Percentiles rank a stretch among this genome's conserved stretches.
Evolutionary conservation across 2,113 vertebrate species (phyloP).

Genomic region (Zosterops japonicus): DNA sequence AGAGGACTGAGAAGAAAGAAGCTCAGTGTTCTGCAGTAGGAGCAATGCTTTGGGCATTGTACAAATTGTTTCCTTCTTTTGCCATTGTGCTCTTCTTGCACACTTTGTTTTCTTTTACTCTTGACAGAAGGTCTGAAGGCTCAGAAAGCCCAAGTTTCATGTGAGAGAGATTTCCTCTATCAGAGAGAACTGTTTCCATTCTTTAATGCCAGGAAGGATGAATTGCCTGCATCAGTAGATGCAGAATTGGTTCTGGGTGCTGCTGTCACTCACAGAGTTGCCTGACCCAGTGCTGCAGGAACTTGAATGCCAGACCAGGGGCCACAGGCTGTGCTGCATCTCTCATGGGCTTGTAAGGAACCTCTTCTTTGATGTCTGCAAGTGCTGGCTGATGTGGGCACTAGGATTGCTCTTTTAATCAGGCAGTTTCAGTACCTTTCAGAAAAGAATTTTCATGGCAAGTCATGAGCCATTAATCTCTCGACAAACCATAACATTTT

Average conservation of each 20-base stretch:
- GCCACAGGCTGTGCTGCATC: not conserved
- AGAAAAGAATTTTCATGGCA: constrained; percentile 39
- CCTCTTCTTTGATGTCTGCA: not conserved
- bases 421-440: not conserved
- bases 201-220: not conserved
- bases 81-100: not conserved
- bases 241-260: not conserved
- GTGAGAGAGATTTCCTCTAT: not conserved
- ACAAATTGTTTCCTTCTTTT: not conserved
- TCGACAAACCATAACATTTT: not conserved
- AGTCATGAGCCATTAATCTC: constrained; percentile 22
- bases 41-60: not conserved
- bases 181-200: not conserved
- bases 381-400: not conserved
- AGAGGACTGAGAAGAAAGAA: not conserved
- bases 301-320: not conserved
- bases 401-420: not conserved
- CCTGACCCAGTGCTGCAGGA: not conserved
- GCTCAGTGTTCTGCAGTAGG: not conserved
- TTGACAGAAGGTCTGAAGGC: not conserved
- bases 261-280: not conserved
- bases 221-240: not conserved
- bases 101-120: not conserved
- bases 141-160: not conserved
- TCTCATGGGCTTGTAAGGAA: not conserved